Conservation (phyloP, 2,888 invertebrate species). For the Hirtodrosophila alboralis region DNA sequence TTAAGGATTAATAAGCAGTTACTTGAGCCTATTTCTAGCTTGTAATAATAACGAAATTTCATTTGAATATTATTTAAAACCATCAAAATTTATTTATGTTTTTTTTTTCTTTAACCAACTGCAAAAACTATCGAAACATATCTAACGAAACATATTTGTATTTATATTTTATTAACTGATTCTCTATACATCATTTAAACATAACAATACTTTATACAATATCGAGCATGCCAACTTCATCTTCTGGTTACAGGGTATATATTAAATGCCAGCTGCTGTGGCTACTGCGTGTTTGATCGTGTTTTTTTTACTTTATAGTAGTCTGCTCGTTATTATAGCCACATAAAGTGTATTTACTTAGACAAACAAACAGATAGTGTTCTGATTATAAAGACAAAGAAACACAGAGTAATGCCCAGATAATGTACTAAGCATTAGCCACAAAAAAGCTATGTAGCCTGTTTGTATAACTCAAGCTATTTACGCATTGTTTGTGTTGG, state of each 20-base stretch:
- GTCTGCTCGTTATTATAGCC: constrained; percentile 1
- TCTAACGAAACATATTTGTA: too few relatives aligned
- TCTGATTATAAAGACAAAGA: constrained; percentile 60
- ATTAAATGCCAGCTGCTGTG: constrained; percentile 18
- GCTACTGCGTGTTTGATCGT: constrained; percentile 20
- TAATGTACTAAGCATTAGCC: constrained; percentile 15
- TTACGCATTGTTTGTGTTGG: constrained; percentile 31
- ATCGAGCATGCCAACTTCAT: too few relatives aligned
- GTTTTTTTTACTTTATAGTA: constrained; percentile 7
- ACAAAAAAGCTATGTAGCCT: constrained; percentile 15
- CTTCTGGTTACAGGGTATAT: constrained; percentile 15
- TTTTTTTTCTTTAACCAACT: too few relatives aligned
- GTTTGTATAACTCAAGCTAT: constrained; percentile 31
- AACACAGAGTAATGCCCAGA: constrained; percentile 20
- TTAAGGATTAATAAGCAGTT: too few relatives aligned
- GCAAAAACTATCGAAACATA: too few relatives aligned
- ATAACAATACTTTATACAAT: too few relatives aligned
- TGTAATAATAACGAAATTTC: too few relatives aligned
- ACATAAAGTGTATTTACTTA: constrained; percentile 44
- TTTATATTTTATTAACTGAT: too few relatives aligned
- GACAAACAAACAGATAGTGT: constrained; percentile 47
- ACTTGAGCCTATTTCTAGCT: too few relatives aligned
- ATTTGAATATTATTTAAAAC: too few relatives aligned
- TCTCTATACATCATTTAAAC: too few relatives aligned
- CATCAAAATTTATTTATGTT: too few relatives aligned